These are phyloP conservation scores for Narcine bancroftii DNA, from an alignment of 2,113 vertebrate species.

Conservation along the genomic window DNA sequence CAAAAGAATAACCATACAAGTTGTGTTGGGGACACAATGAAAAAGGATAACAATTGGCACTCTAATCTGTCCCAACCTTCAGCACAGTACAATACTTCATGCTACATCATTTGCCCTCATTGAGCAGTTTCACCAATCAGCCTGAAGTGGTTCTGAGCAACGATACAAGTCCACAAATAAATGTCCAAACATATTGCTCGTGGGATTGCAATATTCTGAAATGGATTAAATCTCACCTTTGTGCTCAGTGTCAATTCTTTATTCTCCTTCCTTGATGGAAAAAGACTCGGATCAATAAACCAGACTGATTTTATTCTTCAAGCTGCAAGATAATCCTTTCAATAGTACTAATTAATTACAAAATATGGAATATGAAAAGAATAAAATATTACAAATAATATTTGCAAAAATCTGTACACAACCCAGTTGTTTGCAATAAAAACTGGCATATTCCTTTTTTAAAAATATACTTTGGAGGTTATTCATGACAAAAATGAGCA, in stretches of 20 bases:
- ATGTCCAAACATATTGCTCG: background rate
- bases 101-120: background rate
- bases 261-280: background rate
- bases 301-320: slow-evolving; percentile 22
- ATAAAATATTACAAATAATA: background rate
- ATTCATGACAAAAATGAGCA: background rate
- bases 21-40: background rate
- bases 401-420: background rate
- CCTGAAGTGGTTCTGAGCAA: background rate
- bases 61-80: background rate
- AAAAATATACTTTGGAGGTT: background rate
- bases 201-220: background rate
- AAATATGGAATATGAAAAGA: slow-evolving; percentile 14
- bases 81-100: background rate
- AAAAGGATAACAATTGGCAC: background rate
- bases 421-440: background rate
- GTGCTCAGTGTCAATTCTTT: background rate
- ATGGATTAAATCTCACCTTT: too few relatives aligned
- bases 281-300: background rate
- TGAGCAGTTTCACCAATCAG: background rate
- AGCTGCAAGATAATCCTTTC: background rate
- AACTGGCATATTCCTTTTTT: background rate
- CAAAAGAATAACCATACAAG: background rate
- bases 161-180: background rate
- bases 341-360: background rate